A percentile compares a stretch with the other conserved stretches of the same genome.
phyloP scores from a whole-genome alignment of 2,797 vertebrate species.

The Notoglanidium macrostoma region DNA sequence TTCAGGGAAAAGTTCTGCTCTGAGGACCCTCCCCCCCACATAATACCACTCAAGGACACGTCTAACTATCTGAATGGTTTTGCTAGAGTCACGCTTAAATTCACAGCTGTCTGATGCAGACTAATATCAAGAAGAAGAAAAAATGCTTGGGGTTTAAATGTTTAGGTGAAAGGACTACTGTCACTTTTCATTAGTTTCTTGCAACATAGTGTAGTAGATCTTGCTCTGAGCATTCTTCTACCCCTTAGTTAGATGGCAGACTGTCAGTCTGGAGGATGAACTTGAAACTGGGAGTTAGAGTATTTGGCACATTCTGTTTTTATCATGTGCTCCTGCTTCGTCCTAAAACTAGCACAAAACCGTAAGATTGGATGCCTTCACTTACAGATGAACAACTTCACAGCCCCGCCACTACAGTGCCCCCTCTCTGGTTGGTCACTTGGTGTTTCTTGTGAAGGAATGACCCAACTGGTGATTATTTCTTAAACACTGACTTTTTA shows the following conservation, averaged over 20 bases:
- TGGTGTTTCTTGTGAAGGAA: slow-evolving; percentile 71
- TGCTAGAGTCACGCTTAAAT: slow-evolving; percentile 70
- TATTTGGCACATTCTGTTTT: slow-evolving; percentile 57
- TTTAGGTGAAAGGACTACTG: slow-evolving; percentile 77
- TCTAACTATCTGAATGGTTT: slow-evolving; percentile 72
- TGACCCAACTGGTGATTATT: slow-evolving; percentile 76
- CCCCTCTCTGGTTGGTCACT: slow-evolving; percentile 71
- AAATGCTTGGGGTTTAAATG: slow-evolving; percentile 74
- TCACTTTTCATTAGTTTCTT: slow-evolving; percentile 63
- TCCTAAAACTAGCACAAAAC: slow-evolving; percentile 46
- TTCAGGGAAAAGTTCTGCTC: slow-evolving; percentile 62
- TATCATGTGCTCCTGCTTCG: slow-evolving; percentile 79
- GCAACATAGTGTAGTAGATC: slow-evolving; percentile 57
- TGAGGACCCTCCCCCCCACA: slow-evolving; percentile 32
- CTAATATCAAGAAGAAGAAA: slow-evolving; percentile 64
- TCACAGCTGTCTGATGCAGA: slow-evolving; percentile 70
- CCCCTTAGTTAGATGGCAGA: slow-evolving; percentile 67
- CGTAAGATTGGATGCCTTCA: slow-evolving; percentile 75
- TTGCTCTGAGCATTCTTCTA: slow-evolving; percentile 50
- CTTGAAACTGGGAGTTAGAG: slow-evolving; percentile 60
- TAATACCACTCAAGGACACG: slow-evolving; percentile 64
- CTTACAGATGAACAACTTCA: slow-evolving; percentile 48
- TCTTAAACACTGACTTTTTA: slow-evolving; percentile 62
- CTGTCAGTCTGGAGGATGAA: slow-evolving; percentile 75
- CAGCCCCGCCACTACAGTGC: slow-evolving; percentile 29